Evolutionary conservation across 1,140 invertebrate species (phyloP).

Genomic region (Micrasema minimum): DNA sequence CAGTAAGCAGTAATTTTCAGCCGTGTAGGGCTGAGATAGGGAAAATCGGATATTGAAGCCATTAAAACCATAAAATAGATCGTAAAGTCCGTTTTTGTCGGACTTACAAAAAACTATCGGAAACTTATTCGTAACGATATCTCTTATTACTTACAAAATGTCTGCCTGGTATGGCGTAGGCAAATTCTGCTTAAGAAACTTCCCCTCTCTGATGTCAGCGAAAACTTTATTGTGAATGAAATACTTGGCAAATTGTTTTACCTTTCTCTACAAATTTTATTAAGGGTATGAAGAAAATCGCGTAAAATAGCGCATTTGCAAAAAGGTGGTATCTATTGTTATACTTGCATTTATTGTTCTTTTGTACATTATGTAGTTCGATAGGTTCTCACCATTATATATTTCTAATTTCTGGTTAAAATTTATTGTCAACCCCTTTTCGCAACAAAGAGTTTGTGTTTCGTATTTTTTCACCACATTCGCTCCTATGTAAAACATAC

Average conservation of each 20-base stretch:
- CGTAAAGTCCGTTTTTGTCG: conserved; percentile 16
- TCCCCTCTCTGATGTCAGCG: conserved; percentile 39
- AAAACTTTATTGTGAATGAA: conserved; percentile 52
- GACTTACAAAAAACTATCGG: conserved; percentile 25
- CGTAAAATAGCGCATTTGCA: neutral
- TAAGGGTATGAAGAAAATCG: neutral
- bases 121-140: conserved; percentile 22
- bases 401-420: too few species aligned
- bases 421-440: too few species aligned
- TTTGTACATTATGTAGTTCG: too few species aligned
- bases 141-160: conserved; percentile 33
- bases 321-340: too few species aligned
- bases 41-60: conserved; percentile 22
- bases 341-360: too few species aligned
- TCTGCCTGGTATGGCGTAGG: conserved; percentile 25
- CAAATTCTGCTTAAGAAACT: conserved; percentile 35
- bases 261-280: conserved; percentile 11
- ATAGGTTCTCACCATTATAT: too few species aligned
- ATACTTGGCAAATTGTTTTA: conserved; percentile 49
- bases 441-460: too few species aligned
- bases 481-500: too few species aligned
- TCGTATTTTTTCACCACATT: too few species aligned
- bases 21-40: neutral
- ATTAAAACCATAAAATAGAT: conserved; percentile 31
- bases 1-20: neutral